Percentiles rank a stretch among this genome's conserved stretches.
Evolutionary conservation across 2,113 vertebrate genomes (phyloP).

Genomic region (Prinia subflava): DNA sequence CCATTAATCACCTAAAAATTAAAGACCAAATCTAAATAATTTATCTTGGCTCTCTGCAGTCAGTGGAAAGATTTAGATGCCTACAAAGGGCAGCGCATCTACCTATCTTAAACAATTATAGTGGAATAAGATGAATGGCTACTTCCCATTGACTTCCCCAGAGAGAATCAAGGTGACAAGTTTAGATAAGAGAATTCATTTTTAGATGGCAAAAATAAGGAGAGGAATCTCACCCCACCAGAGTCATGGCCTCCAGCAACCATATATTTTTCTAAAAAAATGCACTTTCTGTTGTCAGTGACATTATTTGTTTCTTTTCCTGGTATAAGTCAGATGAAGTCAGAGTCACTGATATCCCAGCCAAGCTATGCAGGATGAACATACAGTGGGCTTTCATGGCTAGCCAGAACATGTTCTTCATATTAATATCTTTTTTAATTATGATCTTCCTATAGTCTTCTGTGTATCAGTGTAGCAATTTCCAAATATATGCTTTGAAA

Average conservation of each 20-base stretch:
- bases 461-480: background rate
- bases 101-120: background rate
- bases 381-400: background rate
- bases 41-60: constrained; percentile 6
- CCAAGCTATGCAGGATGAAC: background rate
- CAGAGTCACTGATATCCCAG: background rate
- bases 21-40: constrained; percentile 13
- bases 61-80: background rate
- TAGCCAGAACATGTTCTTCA: background rate
- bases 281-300: background rate
- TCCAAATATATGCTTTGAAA: background rate
- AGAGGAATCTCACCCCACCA: constrained; percentile 32
- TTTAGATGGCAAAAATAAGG: constrained; percentile 18
- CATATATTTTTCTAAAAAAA: constrained; percentile 6
- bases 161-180: constrained; percentile 18
- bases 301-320: background rate
- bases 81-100: background rate
- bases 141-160: background rate
- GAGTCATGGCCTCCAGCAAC: constrained; percentile 16
- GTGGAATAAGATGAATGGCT: constrained; percentile 38
- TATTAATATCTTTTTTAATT: background rate
- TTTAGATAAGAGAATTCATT: constrained; percentile 35
- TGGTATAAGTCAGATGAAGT: background rate
- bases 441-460: background rate
- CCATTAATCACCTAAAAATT: constrained; percentile 37